Conservation (phyloP, 2,888 invertebrate genomes). For the Entomobrya proxima region DNA sequence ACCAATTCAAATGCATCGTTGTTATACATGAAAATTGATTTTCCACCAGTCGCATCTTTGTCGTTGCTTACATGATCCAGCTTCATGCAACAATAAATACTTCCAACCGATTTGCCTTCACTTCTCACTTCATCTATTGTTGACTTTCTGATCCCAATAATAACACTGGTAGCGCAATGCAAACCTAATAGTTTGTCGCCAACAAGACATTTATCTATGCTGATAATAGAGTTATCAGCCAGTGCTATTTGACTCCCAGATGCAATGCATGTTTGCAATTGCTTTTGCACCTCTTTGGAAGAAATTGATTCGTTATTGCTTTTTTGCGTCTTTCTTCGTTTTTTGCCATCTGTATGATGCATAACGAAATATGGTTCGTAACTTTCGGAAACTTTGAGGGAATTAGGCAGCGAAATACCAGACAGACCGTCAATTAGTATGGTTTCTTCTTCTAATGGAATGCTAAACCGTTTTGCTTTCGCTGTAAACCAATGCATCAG, state of each 20-base stretch:
- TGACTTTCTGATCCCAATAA: slow-evolving; percentile 7
- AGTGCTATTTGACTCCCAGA: slow-evolving; percentile 43
- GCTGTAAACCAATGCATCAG: slow-evolving; percentile 26
- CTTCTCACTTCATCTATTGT: neutral
- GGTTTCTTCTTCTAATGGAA: slow-evolving; percentile 22
- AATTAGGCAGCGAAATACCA: neutral
- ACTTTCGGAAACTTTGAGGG: neutral
- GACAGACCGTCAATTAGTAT: neutral
- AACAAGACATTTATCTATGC: slow-evolving; percentile 51
- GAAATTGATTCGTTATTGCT: neutral
- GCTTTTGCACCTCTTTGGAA: neutral
- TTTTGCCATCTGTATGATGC: neutral
- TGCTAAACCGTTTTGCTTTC: slow-evolving; percentile 38
- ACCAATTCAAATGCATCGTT: slow-evolving; percentile 23
- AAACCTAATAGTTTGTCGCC: slow-evolving; percentile 48
- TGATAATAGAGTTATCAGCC: slow-evolving; percentile 15
- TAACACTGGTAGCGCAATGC: slow-evolving; percentile 14
- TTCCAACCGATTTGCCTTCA: slow-evolving; percentile 25
- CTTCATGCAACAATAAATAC: slow-evolving; percentile 41
- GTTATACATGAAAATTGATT: slow-evolving; percentile 20
- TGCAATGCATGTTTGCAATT: slow-evolving; percentile 19
- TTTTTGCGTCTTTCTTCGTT: slow-evolving; percentile 10
- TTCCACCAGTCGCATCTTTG: neutral
- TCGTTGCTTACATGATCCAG: neutral
- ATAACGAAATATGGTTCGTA: slow-evolving; percentile 48